Evolutionary conservation across 2,797 vertebrate species (phyloP).

Genomic region (Sebastes alutus): DNA sequence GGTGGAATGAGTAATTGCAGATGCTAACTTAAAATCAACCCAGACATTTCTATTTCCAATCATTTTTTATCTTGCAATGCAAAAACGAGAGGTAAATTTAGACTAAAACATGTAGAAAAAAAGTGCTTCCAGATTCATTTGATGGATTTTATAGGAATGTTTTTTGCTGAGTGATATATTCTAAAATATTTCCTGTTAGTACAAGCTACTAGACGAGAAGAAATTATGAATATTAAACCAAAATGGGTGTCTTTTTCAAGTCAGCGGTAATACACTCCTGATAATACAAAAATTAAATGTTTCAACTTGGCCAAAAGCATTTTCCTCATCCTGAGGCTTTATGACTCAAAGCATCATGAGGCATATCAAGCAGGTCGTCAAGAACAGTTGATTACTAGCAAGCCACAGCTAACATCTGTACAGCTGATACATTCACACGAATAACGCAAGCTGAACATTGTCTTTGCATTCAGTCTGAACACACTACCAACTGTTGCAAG

Average conservation of each 20-base stretch:
- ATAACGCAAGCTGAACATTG: not conserved
- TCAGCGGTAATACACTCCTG: not conserved
- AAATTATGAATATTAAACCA: not conserved
- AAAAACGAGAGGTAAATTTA: not conserved
- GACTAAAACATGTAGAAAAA: not conserved
- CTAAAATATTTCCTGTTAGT: not conserved
- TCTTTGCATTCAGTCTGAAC: not conserved
- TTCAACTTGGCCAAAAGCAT: rapidly evolving
- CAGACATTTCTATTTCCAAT: not conserved
- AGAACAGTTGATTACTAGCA: not conserved
- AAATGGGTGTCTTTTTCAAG: not conserved
- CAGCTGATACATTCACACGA: not conserved
- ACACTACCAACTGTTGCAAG: not conserved
- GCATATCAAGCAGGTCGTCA: not conserved
- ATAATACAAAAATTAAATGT: not conserved
- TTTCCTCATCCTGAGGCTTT: too few species aligned
- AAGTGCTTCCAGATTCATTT: too few species aligned
- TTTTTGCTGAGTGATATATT: not conserved
- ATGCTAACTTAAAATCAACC: not conserved
- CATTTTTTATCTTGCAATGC: not conserved
- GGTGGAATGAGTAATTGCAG: not conserved
- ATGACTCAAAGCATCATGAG: too few species aligned
- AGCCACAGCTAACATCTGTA: too few species aligned
- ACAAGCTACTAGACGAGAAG: not conserved
- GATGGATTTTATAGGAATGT: not conserved